Conservation (phyloP, 2,113 vertebrate genomes). For the Ardeotis arabs region DNA sequence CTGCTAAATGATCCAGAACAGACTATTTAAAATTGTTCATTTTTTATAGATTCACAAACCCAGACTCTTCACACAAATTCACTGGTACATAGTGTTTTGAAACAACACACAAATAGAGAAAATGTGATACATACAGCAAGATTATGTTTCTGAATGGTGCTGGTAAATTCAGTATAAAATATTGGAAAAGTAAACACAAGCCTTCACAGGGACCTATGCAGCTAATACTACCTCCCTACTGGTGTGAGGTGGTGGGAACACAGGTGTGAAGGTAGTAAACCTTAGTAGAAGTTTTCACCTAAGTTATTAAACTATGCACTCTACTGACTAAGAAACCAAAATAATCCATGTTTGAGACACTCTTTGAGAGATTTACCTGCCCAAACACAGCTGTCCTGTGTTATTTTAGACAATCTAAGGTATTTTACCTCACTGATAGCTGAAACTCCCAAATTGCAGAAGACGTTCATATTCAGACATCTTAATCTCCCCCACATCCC, state of each 20-base stretch:
- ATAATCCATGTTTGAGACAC: neutral
- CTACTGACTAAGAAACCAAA: neutral
- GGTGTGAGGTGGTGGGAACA: rapidly evolving
- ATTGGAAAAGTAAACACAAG: neutral
- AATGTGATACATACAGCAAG: rapidly evolving
- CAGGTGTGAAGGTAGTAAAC: neutral
- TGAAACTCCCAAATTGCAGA: neutral
- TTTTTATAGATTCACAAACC: neutral
- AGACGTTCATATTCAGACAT: neutral
- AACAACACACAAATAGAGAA: neutral
- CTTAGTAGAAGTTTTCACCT: neutral
- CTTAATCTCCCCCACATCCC: rapidly evolving
- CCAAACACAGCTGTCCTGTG: neutral
- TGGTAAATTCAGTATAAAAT: neutral
- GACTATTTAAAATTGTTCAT: neutral
- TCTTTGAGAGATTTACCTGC: neutral
- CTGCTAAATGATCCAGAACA: conserved; percentile 29
- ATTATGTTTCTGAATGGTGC: neutral
- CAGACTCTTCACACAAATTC: neutral
- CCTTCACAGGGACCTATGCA: neutral
- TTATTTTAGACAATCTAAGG: neutral
- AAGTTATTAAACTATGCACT: neutral
- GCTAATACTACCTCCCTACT: neutral
- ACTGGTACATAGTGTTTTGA: neutral
- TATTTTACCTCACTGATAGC: neutral